Evolutionary conservation across 2,113 vertebrate species (phyloP).

Genomic region (Ondatra zibethicus): DNA sequence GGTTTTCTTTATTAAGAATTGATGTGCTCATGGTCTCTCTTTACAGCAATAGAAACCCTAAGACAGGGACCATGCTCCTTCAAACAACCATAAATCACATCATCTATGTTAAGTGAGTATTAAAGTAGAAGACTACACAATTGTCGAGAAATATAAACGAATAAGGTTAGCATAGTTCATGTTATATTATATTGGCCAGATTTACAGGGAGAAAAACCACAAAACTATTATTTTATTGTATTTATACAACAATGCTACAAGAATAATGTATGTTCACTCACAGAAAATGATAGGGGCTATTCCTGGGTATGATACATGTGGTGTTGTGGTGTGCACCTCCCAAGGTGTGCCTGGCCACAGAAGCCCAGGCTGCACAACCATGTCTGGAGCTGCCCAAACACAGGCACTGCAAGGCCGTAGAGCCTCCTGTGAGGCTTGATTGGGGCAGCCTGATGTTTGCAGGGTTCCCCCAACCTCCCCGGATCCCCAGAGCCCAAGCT

Average conservation of each 20-base stretch:
- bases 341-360: constrained; percentile 70
- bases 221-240: not conserved
- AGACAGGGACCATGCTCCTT: not conserved
- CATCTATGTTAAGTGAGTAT: not conserved
- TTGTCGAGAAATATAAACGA: not conserved
- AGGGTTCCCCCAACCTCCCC: too few species aligned
- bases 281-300: not conserved
- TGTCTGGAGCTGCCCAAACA: constrained; percentile 92
- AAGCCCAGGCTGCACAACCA: constrained; percentile 92
- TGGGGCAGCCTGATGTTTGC: constrained; percentile 49
- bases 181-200: not conserved
- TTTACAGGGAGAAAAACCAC: not conserved
- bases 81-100: not conserved
- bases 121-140: not conserved
- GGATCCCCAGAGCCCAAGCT: not conserved
- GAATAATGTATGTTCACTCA: too few species aligned
- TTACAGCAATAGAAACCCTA: not conserved
- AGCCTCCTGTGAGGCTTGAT: constrained; percentile 85
- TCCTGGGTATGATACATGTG: not conserved
- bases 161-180: not conserved
- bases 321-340: too few species aligned
- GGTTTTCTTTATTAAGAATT: not conserved
- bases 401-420: constrained; percentile 81
- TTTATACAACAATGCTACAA: not conserved
- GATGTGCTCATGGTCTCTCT: not conserved